Percentiles rank a stretch among this genome's conserved stretches.
Conservation (phyloP, 92 coral and sea anemone genomes). For the Chrysogorgia sp. region DNA sequence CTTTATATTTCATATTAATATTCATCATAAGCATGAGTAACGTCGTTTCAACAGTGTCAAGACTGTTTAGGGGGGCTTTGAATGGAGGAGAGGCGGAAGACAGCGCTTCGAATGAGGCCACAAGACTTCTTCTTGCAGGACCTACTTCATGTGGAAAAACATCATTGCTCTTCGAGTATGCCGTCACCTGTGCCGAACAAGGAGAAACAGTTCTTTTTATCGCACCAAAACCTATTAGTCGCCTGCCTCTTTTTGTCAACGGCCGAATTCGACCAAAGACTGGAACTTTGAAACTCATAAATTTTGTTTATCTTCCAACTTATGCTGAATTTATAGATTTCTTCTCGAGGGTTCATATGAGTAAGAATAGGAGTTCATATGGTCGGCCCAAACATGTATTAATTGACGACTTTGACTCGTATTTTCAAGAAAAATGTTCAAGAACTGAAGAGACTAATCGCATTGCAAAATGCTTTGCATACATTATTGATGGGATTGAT, state of each 20-base stretch:
- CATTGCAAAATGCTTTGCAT: slow-evolving; percentile 80
- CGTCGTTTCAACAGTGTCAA: not conserved
- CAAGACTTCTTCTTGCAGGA: slow-evolving; percentile 61
- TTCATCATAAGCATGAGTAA: not conserved
- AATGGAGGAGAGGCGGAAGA: not conserved
- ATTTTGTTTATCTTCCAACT: slow-evolving; percentile 75
- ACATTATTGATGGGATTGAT: slow-evolving; percentile 76
- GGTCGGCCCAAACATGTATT: slow-evolving; percentile 50
- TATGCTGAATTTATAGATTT: slow-evolving; percentile 68
- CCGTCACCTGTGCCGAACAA: slow-evolving; percentile 83
- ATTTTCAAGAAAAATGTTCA: slow-evolving; percentile 50
- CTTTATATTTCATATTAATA: too few species aligned
- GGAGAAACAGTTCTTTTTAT: slow-evolving; percentile 75
- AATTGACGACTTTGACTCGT: slow-evolving; percentile 75
- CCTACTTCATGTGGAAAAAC: slow-evolving; percentile 80
- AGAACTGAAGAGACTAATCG: slow-evolving; percentile 76
- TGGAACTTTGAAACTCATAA: slow-evolving; percentile 67
- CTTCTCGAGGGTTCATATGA: slow-evolving; percentile 72
- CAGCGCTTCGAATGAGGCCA: not conserved
- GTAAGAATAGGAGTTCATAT: slow-evolving; percentile 15
- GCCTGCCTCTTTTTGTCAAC: slow-evolving; percentile 71
- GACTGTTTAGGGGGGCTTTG: not conserved
- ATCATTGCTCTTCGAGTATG: slow-evolving; percentile 80
- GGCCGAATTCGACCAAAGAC: slow-evolving; percentile 69
- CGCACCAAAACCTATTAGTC: slow-evolving; percentile 65